A percentile compares a stretch with the other conserved stretches of the same genome.
Evolutionary conservation across 2,113 vertebrate genomes (phyloP).

Genomic region (Sclerurus mexicanus): DNA sequence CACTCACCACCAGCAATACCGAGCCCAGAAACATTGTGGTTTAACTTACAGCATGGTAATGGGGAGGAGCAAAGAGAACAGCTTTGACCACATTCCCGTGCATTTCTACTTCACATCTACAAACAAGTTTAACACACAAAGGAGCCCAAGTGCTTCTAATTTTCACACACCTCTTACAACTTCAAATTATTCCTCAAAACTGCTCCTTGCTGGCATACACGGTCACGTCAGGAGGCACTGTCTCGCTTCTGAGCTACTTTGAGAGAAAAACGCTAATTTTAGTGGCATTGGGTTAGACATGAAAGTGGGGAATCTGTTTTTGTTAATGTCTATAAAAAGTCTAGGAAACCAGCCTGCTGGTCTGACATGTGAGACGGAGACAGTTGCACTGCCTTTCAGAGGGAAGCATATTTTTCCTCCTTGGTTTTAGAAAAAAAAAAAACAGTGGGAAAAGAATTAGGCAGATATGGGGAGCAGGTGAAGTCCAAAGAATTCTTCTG

Average conservation of each 20-base stretch:
- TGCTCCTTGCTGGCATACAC: rapidly evolving
- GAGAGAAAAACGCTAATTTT: neutral
- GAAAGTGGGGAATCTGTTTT: neutral
- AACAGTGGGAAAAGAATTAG: neutral
- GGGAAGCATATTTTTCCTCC: neutral
- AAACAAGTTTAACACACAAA: neutral
- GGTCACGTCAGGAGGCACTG: neutral
- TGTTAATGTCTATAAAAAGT: neutral
- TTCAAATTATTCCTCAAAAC: neutral
- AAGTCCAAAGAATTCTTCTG: neutral
- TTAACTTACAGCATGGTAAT: neutral
- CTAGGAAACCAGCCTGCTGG: neutral
- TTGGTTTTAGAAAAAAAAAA: neutral
- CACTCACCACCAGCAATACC: neutral
- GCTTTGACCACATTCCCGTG: neutral
- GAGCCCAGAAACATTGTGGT: rapidly evolving
- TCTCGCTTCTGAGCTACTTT: neutral
- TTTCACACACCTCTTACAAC: neutral
- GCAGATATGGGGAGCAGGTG: neutral
- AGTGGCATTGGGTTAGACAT: neutral
- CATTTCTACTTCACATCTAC: neutral
- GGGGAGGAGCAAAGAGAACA: neutral
- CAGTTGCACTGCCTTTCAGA: neutral
- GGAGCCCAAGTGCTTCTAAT: neutral
- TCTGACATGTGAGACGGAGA: neutral